Evolutionary conservation across 2,888 invertebrate species (phyloP).

Genomic region (Spodoptera picta): DNA sequence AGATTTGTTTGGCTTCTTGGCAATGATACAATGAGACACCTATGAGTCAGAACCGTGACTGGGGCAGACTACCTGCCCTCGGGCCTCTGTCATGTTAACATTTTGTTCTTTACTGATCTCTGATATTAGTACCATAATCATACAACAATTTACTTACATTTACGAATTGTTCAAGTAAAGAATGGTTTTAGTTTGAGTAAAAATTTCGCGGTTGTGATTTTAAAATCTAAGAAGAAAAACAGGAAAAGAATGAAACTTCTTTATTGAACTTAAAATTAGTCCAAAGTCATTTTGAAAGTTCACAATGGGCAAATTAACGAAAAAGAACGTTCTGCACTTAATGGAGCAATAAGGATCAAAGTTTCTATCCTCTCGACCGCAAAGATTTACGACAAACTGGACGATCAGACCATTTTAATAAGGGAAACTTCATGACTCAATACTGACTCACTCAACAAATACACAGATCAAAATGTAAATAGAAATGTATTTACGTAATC

Average conservation of each 20-base stretch:
- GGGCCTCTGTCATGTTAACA: conserved; percentile 44
- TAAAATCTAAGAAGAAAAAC: too few relatives aligned
- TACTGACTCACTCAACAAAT: conserved; percentile 62
- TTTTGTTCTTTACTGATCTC: conserved; percentile 30
- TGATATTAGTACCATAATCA: conserved; percentile 13
- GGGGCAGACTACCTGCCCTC: conserved; percentile 56
- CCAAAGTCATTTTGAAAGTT: conserved; percentile 8
- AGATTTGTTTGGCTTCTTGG: conserved; percentile 54
- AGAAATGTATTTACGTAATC: conserved; percentile 9
- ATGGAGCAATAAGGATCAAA: conserved; percentile 42
- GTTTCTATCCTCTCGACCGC: conserved; percentile 52
- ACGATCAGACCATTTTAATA: conserved; percentile 54
- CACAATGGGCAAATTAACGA: conserved; percentile 30
- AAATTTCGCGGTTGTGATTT: too few relatives aligned
- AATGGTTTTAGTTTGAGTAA: too few relatives aligned
- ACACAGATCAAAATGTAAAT: conserved; percentile 32
- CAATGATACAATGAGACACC: conserved; percentile 73
- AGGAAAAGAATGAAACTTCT: too few relatives aligned
- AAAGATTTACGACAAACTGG: conserved; percentile 64
- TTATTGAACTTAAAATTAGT: not conserved
- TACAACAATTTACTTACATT: not conserved
- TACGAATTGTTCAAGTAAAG: too few relatives aligned
- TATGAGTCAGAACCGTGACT: conserved; percentile 75
- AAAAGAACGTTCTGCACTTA: conserved; percentile 29
- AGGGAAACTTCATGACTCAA: conserved; percentile 68